Conservation (phyloP, 2,888 invertebrate genomes). For the Eugnorisma glareosa region DNA sequence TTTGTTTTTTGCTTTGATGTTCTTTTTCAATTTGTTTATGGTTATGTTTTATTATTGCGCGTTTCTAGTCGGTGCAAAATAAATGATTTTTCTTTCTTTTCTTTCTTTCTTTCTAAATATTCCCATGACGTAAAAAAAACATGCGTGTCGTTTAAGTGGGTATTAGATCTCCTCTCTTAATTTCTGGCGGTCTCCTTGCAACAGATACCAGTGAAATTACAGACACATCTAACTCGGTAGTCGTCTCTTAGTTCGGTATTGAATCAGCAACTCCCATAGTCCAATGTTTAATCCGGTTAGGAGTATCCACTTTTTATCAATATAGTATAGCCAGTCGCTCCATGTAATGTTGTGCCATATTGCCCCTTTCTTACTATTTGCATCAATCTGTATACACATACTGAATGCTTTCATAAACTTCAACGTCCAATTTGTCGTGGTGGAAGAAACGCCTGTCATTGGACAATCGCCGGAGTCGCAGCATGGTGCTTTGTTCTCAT, state of each 20-base stretch:
- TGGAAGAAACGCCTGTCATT: conserved; percentile 45
- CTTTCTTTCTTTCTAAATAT: too few relatives aligned
- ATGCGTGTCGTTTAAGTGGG: background rate
- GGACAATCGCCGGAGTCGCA: conserved; percentile 35
- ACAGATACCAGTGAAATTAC: too few relatives aligned
- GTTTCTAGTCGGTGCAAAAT: too few relatives aligned
- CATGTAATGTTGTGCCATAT: background rate
- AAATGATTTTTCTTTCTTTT: too few relatives aligned
- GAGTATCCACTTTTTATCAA: background rate
- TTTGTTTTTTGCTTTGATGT: too few relatives aligned
- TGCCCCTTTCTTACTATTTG: background rate
- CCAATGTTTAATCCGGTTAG: too few relatives aligned
- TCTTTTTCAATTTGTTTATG: too few relatives aligned
- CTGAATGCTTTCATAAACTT: background rate
- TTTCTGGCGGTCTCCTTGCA: background rate
- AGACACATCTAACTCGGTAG: too few relatives aligned
- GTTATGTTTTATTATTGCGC: too few relatives aligned
- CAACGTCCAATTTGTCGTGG: conserved; percentile 27
- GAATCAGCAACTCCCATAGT: too few relatives aligned
- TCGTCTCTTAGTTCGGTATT: too few relatives aligned
- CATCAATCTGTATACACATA: background rate
- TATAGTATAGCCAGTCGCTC: background rate
- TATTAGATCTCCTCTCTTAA: background rate
- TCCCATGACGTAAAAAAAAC: too few relatives aligned
- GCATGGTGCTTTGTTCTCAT: conserved; percentile 36